phyloP scores from a whole-genome alignment of 1,140 invertebrate genomes.

The Adelges cooleyi region DNA sequence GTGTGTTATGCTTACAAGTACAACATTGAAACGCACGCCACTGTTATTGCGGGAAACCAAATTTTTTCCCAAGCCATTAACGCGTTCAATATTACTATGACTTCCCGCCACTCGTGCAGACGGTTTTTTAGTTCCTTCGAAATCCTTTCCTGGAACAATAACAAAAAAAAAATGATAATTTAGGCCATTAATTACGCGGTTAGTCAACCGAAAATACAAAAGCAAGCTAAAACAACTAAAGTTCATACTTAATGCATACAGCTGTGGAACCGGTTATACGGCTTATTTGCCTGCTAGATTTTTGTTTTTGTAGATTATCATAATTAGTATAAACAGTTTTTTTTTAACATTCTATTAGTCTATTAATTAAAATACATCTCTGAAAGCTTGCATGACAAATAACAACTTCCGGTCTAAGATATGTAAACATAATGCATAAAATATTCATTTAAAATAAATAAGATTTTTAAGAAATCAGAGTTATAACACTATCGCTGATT shows the following conservation, averaged over 20 bases:
- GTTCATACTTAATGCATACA: neutral
- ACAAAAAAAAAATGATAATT: neutral
- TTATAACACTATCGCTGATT: too few relatives aligned
- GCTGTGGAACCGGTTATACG: neutral
- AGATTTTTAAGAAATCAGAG: too few relatives aligned
- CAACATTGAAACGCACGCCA: neutral
- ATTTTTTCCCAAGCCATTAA: slow-evolving; percentile 3
- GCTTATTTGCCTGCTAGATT: neutral
- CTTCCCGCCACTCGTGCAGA: slow-evolving; percentile 1
- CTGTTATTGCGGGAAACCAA: slow-evolving; percentile 4
- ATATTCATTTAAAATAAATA: too few relatives aligned
- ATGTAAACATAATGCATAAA: too few relatives aligned
- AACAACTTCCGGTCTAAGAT: too few relatives aligned
- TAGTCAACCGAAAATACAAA: neutral
- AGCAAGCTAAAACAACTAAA: neutral
- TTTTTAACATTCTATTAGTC: too few relatives aligned
- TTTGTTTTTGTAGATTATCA: neutral
- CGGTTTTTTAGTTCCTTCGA: neutral
- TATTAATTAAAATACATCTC: too few relatives aligned
- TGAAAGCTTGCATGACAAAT: too few relatives aligned
- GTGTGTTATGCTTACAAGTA: slow-evolving; percentile 15
- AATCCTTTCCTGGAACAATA: neutral
- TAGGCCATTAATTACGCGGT: neutral
- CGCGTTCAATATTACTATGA: neutral
- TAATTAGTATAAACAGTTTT: too few relatives aligned